Base-by-base conservation (phyloP, 2,888 invertebrate genomes). In the Pharmacophagus antenor region DNA sequence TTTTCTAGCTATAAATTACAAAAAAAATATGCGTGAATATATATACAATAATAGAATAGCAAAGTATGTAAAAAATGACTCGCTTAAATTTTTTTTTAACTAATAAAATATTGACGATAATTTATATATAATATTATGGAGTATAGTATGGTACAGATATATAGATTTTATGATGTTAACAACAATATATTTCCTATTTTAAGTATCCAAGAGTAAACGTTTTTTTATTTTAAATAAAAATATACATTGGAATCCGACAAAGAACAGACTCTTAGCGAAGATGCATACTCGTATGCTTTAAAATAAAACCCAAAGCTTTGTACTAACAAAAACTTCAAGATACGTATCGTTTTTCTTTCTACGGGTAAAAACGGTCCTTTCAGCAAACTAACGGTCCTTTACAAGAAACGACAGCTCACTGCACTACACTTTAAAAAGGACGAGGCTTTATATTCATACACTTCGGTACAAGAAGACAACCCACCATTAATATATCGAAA, bases 241-340 rank as follows among this genome's bases (percentile, higher is more conserved):
- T 27, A 27, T 37, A 37, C 2, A 37, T n/a, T 37, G 37, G n/a
- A 37, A 37, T n/a, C 37, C 37, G 6, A 37, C 37, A 15, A 37
- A 37, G n/a, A 37, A 15, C 37, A 37, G 3, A 12, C 31, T 31
- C 37, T 37, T 1, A 4, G 27, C 2, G 37, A 6, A n/a, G n/a
- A 37, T 15, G 3, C 2, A 5, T 15, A n/a, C 37, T n/a, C 37
- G 15, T 37, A 20, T 18, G 17, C 27, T 44, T 54, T 48, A 48
- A 60, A 59, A 60, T 55, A 31, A 50, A 55, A 60, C 49, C 23
- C 21, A 27, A 57, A 57, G 51, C 44, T 57, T 51, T 57, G 46
- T 22, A 51, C 12, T 18, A 51, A 57, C 50, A 57, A 57, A 57
- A 57, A 57, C 22, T 52, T 52, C 22, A 47, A 41, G 23, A 22